Percentiles rank a stretch among this genome's conserved stretches.
Conservation (phyloP, 2,113 vertebrate genomes). For the Trematocara nigrifrons region DNA sequence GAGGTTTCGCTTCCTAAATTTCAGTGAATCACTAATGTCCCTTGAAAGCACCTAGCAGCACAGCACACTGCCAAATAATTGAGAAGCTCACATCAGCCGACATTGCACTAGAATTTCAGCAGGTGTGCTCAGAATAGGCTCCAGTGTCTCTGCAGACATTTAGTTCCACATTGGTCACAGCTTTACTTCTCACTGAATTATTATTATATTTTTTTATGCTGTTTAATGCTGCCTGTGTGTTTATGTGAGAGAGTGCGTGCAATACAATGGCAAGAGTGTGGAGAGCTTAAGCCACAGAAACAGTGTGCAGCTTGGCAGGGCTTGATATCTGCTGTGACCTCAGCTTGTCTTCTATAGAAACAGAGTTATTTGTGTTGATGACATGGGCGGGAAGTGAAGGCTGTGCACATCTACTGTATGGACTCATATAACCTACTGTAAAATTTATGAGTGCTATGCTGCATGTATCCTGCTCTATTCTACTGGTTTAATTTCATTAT, state of each 20-base stretch:
- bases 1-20: conserved; percentile 54
- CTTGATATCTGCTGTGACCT: conserved; percentile 8
- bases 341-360: not conserved
- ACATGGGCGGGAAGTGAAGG: not conserved
- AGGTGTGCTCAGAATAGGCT: not conserved
- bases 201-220: not conserved
- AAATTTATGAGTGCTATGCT: not conserved
- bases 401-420: not conserved
- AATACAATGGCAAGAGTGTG: not conserved
- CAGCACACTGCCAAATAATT: not conserved
- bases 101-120: not conserved
- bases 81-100: not conserved
- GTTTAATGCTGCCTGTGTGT: not conserved
- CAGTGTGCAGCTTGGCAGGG: not conserved
- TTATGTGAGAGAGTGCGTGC: not conserved
- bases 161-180: conserved; percentile 1
- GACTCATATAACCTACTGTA: not conserved
- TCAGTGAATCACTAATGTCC: conserved; percentile 16
- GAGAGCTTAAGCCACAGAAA: not conserved
- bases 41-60: conserved; percentile 12
- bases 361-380: not conserved
- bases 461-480: not conserved
- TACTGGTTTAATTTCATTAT: not conserved
- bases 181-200: conserved; percentile 1
- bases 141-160: not conserved